Percentiles rank a stretch among this genome's conserved stretches.
phyloP scores from a whole-genome alignment of 2,888 invertebrate genomes.

The Agrotis segetum region DNA sequence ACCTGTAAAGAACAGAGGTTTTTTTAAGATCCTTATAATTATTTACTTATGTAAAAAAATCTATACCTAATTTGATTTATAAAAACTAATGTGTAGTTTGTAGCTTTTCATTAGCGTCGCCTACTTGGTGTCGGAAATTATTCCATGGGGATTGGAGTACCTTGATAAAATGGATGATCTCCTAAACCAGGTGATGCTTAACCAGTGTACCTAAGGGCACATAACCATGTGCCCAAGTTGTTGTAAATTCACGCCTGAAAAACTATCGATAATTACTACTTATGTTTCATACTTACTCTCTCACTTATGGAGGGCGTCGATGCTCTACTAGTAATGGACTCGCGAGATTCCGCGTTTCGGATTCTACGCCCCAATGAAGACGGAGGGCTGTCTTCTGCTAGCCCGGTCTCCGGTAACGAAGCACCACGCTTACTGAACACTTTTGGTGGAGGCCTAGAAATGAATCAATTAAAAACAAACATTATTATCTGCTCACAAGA shows the following conservation, averaged over 20 bases:
- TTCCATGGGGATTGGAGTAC: neutral
- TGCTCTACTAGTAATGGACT: constrained; percentile 88
- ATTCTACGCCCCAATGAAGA: constrained; percentile 85
- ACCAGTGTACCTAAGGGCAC: neutral
- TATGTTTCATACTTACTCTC: constrained; percentile 77
- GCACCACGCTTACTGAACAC: constrained; percentile 91
- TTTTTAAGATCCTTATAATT: too few relatives aligned
- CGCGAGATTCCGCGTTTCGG: constrained; percentile 86
- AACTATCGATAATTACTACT: neutral
- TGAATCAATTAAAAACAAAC: neutral
- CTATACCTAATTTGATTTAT: neutral
- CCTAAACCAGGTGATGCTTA: neutral
- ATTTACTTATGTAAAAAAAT: too few relatives aligned
- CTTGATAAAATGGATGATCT: neutral
- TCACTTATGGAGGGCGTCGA: constrained; percentile 90
- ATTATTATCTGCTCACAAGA: constrained; percentile 34
- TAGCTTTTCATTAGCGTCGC: neutral
- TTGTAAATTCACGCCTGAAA: neutral
- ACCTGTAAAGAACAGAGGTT: constrained; percentile 81
- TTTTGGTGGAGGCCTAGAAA: constrained; percentile 92
- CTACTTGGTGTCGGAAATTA: neutral
- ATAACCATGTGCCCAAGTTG: neutral
- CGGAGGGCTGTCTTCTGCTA: constrained; percentile 88
- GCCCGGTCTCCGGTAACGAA: constrained; percentile 90
- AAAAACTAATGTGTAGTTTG: too few relatives aligned